Evolutionary conservation across 2,113 vertebrate species (phyloP).

Genomic region (Eptesicus fuscus): DNA sequence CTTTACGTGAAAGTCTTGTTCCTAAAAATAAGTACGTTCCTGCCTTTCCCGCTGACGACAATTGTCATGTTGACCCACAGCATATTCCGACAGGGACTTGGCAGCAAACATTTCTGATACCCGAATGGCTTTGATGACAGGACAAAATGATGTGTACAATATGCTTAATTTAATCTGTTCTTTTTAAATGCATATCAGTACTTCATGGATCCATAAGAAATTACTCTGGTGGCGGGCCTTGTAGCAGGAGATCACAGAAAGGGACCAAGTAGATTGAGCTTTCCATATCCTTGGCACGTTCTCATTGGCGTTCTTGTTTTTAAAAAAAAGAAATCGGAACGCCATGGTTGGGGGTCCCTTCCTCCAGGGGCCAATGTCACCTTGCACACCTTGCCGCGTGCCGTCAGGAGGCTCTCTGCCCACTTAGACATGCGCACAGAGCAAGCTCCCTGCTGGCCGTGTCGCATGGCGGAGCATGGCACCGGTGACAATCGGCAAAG

Average conservation of each 20-base stretch:
- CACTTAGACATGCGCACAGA: rapidly evolving
- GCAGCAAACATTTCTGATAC: neutral
- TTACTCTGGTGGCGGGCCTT: neutral
- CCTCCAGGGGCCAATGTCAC: neutral
- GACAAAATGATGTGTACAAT: neutral
- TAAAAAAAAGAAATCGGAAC: neutral
- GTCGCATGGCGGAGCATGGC: rapidly evolving
- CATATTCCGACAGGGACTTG: neutral
- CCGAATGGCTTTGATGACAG: neutral
- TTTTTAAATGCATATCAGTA: neutral
- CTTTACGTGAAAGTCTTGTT: neutral
- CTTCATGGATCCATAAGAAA: neutral
- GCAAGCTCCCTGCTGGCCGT: rapidly evolving
- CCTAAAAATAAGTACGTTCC: neutral
- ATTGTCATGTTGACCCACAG: neutral
- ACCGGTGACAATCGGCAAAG: neutral
- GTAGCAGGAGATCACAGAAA: neutral
- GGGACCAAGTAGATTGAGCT: neutral
- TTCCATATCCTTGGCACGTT: neutral
- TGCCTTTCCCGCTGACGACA: neutral
- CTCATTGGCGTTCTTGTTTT: neutral
- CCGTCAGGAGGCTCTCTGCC: rapidly evolving
- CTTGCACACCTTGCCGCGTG: neutral
- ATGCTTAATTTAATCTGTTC: neutral
- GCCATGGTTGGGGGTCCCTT: neutral